Conservation (phyloP, 2,888 invertebrate genomes). For the Eudemis profundana region DNA sequence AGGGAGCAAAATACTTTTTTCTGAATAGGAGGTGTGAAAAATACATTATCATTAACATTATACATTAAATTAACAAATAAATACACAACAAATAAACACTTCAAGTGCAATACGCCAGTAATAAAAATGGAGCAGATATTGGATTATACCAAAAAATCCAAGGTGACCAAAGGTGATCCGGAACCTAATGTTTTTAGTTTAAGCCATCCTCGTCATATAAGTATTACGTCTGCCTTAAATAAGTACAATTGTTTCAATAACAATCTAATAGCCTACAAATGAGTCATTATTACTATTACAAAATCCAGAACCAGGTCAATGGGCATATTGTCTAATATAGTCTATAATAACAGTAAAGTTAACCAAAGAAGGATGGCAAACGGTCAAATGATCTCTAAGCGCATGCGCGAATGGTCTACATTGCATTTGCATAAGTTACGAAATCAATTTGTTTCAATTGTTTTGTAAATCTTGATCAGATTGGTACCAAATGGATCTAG, state of each 20-base stretch:
- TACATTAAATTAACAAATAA: no score
- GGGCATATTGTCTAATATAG: constrained; percentile 23
- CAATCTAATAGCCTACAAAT: constrained; percentile 1
- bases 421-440: constrained; percentile 28
- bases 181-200: no score
- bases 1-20: no score
- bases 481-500: constrained; percentile 2
- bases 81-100: no score
- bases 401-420: constrained; percentile 11
- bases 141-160: no score
- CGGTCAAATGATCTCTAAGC: constrained; percentile 28
- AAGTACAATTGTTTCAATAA: constrained; percentile 14
- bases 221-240: no score
- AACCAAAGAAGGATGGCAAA: constrained; percentile 29
- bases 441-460: constrained; percentile 28
- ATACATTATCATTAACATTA: no score
- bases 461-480: constrained; percentile 18
- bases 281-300: constrained; percentile 26
- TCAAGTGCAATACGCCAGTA: no score
- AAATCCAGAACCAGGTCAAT: constrained; percentile 21
- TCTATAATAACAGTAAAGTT: constrained; percentile 33
- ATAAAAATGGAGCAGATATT: no score
- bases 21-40: no score
- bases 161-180: no score
- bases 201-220: no score